Percentiles rank a stretch among this genome's conserved stretches.
These are phyloP conservation scores for Graphium colonna DNA, from an alignment of 2,888 invertebrate genomes.

Conservation along the genomic window DNA sequence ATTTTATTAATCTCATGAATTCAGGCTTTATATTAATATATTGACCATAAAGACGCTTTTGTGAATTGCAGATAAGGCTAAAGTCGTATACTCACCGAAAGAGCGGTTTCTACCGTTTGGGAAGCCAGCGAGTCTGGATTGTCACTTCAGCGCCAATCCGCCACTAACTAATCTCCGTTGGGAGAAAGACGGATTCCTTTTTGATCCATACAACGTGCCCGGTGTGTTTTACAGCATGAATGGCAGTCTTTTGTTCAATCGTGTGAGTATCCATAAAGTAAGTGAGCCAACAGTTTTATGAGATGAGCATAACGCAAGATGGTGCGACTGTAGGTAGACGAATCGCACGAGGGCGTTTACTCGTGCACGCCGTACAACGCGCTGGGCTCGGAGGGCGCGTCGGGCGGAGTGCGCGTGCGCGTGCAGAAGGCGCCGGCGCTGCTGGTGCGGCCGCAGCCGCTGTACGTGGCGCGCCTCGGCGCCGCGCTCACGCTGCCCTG, in stretches of 20 bases:
- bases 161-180: slow-evolving; percentile 93
- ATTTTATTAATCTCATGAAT: too few relatives aligned
- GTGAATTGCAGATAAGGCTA: slow-evolving; percentile 88
- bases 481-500: slow-evolving; percentile 91
- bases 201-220: slow-evolving; percentile 93
- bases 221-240: slow-evolving; percentile 92
- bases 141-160: slow-evolving; percentile 95
- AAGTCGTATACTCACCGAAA: slow-evolving; percentile 92
- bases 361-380: slow-evolving; percentile 95
- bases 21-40: too few relatives aligned
- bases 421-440: slow-evolving; percentile 93
- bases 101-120: slow-evolving; percentile 92
- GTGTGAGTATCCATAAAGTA: slow-evolving; percentile 50
- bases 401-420: slow-evolving; percentile 90
- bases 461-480: slow-evolving; percentile 91
- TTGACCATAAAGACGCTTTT: too few relatives aligned
- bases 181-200: slow-evolving; percentile 95
- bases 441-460: slow-evolving; percentile 87
- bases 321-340: slow-evolving; percentile 81
- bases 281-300: background rate
- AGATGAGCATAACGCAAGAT: background rate
- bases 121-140: slow-evolving; percentile 90
- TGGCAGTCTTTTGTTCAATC: slow-evolving; percentile 90
- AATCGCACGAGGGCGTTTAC: slow-evolving; percentile 92
- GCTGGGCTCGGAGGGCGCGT: slow-evolving; percentile 91